These are phyloP conservation scores for Naso thynnoides DNA, from an alignment of 2,797 vertebrate genomes.

Conservation along the genomic window DNA sequence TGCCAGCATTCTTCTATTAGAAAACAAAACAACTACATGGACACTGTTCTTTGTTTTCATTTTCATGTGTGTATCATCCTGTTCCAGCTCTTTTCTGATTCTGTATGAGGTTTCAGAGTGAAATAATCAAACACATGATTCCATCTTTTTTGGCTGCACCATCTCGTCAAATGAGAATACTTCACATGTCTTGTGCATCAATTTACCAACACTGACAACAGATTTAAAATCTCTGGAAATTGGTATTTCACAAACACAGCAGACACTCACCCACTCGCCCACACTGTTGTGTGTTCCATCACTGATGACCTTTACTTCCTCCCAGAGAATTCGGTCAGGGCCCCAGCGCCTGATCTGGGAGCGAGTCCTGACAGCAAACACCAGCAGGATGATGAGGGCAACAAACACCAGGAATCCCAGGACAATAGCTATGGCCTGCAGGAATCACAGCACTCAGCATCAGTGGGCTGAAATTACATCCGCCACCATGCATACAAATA, in stretches of 20 bases:
- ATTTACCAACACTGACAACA: neutral
- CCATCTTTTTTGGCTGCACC: neutral
- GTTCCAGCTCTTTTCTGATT: neutral
- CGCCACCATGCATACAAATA: neutral
- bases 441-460: neutral
- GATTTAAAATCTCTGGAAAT: too few species aligned
- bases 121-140: neutral
- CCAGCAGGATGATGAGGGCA: slow-evolving; percentile 90
- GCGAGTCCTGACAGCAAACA: slow-evolving; percentile 90
- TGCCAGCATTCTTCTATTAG: too few species aligned
- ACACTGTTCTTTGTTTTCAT: neutral
- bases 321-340: slow-evolving; percentile 88
- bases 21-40: too few species aligned
- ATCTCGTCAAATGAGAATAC: neutral
- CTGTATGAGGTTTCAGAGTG: neutral
- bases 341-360: slow-evolving; percentile 85
- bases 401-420: slow-evolving; percentile 89
- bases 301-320: slow-evolving; percentile 82
- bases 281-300: slow-evolving; percentile 82
- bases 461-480: slow-evolving; percentile 22
- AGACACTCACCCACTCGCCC: slow-evolving; percentile 90
- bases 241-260: neutral
- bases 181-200: too few species aligned
- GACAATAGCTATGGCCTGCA: slow-evolving; percentile 91
- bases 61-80: neutral